These are phyloP conservation scores for Antheraea yamamai DNA, from an alignment of 2,888 invertebrate genomes.

Conservation along the genomic window DNA sequence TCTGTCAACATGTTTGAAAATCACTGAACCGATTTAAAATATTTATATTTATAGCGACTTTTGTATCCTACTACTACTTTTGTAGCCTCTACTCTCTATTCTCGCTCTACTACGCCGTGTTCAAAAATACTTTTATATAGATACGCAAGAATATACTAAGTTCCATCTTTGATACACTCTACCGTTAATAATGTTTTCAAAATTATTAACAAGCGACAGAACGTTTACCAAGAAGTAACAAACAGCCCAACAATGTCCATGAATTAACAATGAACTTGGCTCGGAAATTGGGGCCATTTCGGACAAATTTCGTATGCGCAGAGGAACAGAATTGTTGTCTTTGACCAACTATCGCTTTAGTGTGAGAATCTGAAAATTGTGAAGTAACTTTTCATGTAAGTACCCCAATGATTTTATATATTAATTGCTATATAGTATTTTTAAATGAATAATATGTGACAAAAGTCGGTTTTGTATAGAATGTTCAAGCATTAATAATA, in stretches of 20 bases:
- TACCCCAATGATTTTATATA: background rate
- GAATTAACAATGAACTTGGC: constrained; percentile 66
- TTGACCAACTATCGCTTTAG: constrained; percentile 47
- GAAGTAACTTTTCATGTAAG: constrained; percentile 12
- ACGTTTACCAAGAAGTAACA: constrained; percentile 56
- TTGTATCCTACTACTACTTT: too few species aligned
- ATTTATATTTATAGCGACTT: too few species aligned
- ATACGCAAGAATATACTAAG: background rate
- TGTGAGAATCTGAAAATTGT: constrained; percentile 36
- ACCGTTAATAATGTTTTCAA: constrained; percentile 23
- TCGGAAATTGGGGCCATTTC: constrained; percentile 52
- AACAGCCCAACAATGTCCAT: constrained; percentile 56
- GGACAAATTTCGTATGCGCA: constrained; percentile 54
- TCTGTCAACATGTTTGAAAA: background rate
- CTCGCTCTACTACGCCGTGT: too few species aligned
- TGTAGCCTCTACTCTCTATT: too few species aligned
- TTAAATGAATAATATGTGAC: background rate
- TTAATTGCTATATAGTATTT: background rate
- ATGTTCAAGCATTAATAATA: background rate
- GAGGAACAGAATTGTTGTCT: constrained; percentile 36
- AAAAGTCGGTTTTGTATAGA: background rate
- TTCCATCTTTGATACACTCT: background rate
- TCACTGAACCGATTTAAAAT: too few species aligned
- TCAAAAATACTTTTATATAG: background rate
- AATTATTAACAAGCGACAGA: constrained; percentile 34